These are phyloP conservation scores for Neoitamus cyanurus DNA, from an alignment of 2,888 invertebrate species.

Conservation along the genomic window DNA sequence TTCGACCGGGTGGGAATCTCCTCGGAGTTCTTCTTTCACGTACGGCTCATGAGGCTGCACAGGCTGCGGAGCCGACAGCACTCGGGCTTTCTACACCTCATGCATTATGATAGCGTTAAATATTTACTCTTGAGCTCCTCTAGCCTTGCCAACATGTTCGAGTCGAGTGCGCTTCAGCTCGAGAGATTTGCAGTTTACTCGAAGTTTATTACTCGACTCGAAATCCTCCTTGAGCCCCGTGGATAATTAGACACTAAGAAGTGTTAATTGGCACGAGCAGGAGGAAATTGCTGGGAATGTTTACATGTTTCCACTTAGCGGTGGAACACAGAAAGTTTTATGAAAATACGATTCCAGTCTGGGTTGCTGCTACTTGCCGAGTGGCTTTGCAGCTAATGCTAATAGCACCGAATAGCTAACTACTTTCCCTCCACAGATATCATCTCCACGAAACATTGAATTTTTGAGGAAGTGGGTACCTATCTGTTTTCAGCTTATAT, in stretches of 20 bases:
- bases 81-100: slow-evolving; percentile 3
- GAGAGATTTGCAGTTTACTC: not conserved
- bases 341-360: not conserved
- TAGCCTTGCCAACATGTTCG: slow-evolving; percentile 44
- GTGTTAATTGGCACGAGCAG: not conserved
- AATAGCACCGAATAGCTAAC: not conserved
- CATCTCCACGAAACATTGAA: too few relatives aligned
- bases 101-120: slow-evolving; percentile 48
- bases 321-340: not conserved
- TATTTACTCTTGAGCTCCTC: slow-evolving; percentile 48
- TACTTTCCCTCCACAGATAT: not conserved
- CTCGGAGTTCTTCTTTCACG: not conserved
- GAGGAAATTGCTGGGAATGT: not conserved
- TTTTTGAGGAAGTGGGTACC: too few relatives aligned
- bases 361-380: too few relatives aligned
- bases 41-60: not conserved
- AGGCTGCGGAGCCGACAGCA: not conserved
- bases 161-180: not conserved
- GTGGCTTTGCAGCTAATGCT: not conserved
- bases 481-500: too few relatives aligned
- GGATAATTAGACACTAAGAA: slow-evolving; percentile 2
- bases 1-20: not conserved
- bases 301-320: not conserved
- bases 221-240: not conserved
- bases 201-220: slow-evolving; percentile 11